phyloP scores from a whole-genome alignment of 2,113 vertebrate species.

The Sminthopsis crassicaudata region DNA sequence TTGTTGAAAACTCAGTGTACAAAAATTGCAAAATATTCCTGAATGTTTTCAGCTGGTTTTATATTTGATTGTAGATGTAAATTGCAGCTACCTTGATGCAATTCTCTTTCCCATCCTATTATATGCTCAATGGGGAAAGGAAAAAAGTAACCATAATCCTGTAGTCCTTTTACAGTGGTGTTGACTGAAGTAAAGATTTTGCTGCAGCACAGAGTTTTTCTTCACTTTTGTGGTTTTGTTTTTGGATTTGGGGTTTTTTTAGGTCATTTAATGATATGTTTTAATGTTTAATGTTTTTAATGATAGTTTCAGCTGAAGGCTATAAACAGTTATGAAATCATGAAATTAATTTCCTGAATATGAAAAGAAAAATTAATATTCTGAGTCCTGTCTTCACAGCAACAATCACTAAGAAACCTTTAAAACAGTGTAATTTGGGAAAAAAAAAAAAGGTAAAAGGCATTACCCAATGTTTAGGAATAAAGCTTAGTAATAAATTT shows the following conservation, averaged over 20 bases:
- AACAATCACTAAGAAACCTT: slow-evolving; percentile 32
- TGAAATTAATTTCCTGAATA: slow-evolving; percentile 19
- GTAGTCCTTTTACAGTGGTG: not conserved
- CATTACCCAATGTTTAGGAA: slow-evolving; percentile 43
- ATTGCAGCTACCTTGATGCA: slow-evolving; percentile 26
- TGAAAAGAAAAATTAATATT: slow-evolving; percentile 50
- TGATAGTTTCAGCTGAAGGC: slow-evolving; percentile 28
- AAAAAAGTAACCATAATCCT: not conserved
- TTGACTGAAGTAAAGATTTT: not conserved
- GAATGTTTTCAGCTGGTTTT: slow-evolving; percentile 44
- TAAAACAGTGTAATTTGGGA: slow-evolving; percentile 52
- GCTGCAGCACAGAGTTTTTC: not conserved
- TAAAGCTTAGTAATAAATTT: slow-evolving; percentile 68
- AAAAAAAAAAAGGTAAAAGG: slow-evolving; percentile 14
- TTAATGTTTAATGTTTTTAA: too few species aligned
- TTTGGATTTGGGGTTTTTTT: not conserved
- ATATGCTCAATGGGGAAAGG: not conserved
- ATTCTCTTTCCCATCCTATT: not conserved
- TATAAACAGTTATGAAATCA: not conserved
- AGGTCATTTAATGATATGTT: too few species aligned
- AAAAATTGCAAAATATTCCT: slow-evolving; percentile 64
- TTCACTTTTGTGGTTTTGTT: not conserved
- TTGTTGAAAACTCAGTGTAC: slow-evolving; percentile 51
- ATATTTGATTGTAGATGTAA: slow-evolving; percentile 61
- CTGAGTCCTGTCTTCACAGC: slow-evolving; percentile 20